These are phyloP conservation scores for Rhea americana DNA, from an alignment of 2,113 vertebrate genomes.

Conservation along the genomic window DNA sequence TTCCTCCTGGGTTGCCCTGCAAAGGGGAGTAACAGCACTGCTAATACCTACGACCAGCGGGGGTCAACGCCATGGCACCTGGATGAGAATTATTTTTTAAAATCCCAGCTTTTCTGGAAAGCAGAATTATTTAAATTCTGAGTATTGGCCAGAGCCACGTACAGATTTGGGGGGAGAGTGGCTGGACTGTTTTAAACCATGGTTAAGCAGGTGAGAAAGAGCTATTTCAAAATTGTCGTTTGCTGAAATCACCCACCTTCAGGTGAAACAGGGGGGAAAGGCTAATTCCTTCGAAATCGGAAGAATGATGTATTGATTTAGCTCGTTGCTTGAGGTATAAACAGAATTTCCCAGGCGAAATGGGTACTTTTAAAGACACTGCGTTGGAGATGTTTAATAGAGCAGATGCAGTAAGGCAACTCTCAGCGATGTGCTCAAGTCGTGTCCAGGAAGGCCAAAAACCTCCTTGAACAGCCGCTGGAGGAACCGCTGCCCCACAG, in stretches of 20 bases:
- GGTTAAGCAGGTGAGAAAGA: neutral
- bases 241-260: rapidly evolving
- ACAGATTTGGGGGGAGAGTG: too few species aligned
- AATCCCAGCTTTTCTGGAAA: neutral
- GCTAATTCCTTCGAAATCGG: neutral
- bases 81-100: rapidly evolving
- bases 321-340: neutral
- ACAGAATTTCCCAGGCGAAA: neutral
- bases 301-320: neutral
- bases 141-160: rapidly evolving
- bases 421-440: neutral
- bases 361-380: neutral
- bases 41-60: neutral
- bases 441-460: neutral
- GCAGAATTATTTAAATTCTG: rapidly evolving
- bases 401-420: neutral
- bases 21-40: neutral
- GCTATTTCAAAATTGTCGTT: neutral
- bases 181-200: neutral
- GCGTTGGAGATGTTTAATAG: neutral
- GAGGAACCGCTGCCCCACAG: neutral
- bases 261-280: neutral
- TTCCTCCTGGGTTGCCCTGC: neutral
- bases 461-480: too few species aligned
- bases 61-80: conserved; percentile 4